phyloP scores from a whole-genome alignment of 2,113 vertebrate genomes.

The Anolis sagrei region DNA sequence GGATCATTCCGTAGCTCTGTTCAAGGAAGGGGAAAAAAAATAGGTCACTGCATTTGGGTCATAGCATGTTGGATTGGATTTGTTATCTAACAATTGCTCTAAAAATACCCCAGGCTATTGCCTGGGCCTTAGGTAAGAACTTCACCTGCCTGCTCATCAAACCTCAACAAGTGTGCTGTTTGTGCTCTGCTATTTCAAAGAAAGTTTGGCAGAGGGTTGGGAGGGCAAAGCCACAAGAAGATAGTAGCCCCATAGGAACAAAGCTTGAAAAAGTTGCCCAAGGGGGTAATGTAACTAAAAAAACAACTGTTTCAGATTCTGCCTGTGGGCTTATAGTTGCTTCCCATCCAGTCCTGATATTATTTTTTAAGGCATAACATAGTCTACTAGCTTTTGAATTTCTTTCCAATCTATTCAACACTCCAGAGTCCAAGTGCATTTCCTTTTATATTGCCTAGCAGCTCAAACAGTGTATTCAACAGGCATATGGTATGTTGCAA shows the following conservation, averaged over 20 bases:
- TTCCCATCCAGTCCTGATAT: background rate
- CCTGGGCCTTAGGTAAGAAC: background rate
- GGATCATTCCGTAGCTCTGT: background rate
- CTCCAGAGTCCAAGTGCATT: background rate
- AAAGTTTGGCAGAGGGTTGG: background rate
- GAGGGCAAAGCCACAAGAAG: background rate
- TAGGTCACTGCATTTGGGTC: background rate
- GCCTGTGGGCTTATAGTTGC: background rate
- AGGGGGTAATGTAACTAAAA: no score
- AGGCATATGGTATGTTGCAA: background rate
- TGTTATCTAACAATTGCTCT: constrained; percentile 3
- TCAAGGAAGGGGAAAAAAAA: background rate
- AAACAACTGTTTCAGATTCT: no score
- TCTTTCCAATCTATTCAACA: background rate
- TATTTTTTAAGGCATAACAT: no score
- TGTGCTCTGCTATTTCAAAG: background rate
- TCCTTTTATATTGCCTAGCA: background rate
- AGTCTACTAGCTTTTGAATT: background rate
- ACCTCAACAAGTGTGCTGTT: background rate
- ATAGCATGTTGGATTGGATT: background rate
- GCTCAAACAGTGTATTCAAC: background rate
- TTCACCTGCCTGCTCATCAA: background rate
- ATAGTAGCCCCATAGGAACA: background rate
- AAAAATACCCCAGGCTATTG: background rate
- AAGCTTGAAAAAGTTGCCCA: no score